Conservation (phyloP, 2,888 invertebrate genomes). For the Meliscaeva auricollis region DNA sequence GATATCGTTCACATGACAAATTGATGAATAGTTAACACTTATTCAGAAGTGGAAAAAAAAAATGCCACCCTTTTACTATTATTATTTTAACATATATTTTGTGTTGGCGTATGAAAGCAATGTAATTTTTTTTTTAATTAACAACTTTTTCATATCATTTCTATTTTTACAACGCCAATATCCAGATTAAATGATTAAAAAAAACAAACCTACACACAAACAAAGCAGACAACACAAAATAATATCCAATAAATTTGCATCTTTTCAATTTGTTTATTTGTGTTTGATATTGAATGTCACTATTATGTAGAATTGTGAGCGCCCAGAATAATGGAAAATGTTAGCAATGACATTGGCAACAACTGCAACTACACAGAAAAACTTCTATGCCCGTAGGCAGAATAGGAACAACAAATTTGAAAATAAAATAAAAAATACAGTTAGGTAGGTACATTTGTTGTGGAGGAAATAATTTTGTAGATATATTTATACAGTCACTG, state of each 20-base stretch:
- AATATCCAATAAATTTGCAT: conserved; percentile 26
- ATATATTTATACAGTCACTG: too few relatives aligned
- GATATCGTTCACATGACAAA: too few relatives aligned
- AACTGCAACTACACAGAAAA: neutral
- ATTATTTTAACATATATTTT: too few relatives aligned
- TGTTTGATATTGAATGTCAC: conserved; percentile 15
- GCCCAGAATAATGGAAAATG: neutral
- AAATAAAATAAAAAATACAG: neutral
- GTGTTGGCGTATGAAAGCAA: too few relatives aligned
- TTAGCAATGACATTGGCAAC: conserved; percentile 64
- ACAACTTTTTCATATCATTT: neutral
- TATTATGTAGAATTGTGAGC: neutral
- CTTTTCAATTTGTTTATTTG: conserved; percentile 29
- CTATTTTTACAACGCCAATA: neutral
- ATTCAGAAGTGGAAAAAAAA: too few relatives aligned
- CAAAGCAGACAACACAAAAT: neutral
- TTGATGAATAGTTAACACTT: too few relatives aligned
- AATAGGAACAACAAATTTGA: conserved; percentile 8
- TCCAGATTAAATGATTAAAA: neutral
- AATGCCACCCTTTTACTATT: too few relatives aligned
- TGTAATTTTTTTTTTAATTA: neutral
- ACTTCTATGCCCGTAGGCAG: neutral
- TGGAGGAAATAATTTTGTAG: conserved; percentile 52
- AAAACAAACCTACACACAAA: neutral
- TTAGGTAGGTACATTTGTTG: neutral